Evolutionary conservation across 2,888 invertebrate species (phyloP), one percentile per base, ranked within the genome.

Genomic region (Nomada lathburiana): DNA sequence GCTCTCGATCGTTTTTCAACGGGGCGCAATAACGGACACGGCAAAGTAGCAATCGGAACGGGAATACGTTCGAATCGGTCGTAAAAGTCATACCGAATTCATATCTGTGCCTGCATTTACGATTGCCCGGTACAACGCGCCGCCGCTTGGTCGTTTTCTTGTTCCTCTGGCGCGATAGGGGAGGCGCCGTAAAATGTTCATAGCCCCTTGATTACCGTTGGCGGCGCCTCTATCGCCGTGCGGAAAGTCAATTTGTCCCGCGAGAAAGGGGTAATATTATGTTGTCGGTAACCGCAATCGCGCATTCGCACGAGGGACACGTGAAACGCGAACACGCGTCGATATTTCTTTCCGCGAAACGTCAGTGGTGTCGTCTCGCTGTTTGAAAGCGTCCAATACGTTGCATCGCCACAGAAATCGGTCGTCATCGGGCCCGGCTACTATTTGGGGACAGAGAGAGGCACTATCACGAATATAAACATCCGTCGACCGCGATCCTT

Each of bases 401-500:
- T 85, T 82, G 82, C 80, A 80, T 79, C 77, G 62, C 36, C 80
- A 70, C 80, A 74, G 79, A 83, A 85, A 85, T 86, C 86, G 84
- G 86, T 83, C 79, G 89, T 80, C 88, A 87, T 87, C 84, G 83
- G 86, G 83, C 72, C 72, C 78, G 88, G 89, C 88, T 88, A 88
- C 88, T 88, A 88, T 88, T 88, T 86, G 88, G 88, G 84, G 89
- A 88, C 89, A 89, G 89, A 88, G 88, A 86, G 86, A 88, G 77
- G 76, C 86, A 89, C 89, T 88, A 89, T 88, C 89, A 86, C 89
- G 88, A 89, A 89, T 88, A 89, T 89, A 90, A 89, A 89, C 89
- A 89, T 89, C 83, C 82, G 84, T 88, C 89, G 90, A 90, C 89
- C 88, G 89, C 89, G 84, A 89, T 90, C 89, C 87, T 89, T 88